Percentiles rank a stretch among this genome's conserved stretches.
phyloP scores from a whole-genome alignment of 2,113 vertebrate species.

The Engystomops pustulosus region DNA sequence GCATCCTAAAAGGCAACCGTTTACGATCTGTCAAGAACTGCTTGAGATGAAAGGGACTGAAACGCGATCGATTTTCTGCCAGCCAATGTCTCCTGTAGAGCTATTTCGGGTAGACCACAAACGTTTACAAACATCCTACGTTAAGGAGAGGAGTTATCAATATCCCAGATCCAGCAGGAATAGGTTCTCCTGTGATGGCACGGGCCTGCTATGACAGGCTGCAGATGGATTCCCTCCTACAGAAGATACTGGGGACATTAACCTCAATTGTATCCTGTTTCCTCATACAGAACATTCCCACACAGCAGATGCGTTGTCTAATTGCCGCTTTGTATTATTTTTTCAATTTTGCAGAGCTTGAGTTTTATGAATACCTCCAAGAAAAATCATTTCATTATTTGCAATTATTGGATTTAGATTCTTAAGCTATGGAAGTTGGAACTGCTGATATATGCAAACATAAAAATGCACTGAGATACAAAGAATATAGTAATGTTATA shows the following conservation, averaged over 20 bases:
- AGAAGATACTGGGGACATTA: slow-evolving; percentile 41
- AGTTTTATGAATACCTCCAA: slow-evolving; percentile 43
- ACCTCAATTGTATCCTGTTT: slow-evolving; percentile 49
- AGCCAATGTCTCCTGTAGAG: not conserved
- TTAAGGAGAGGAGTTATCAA: slow-evolving; percentile 22
- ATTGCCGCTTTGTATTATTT: slow-evolving; percentile 26
- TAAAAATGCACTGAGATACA: not conserved
- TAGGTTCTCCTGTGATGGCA: slow-evolving; percentile 22
- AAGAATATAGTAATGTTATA: not conserved
- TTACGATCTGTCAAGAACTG: not conserved
- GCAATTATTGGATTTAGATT: not conserved
- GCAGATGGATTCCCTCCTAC: slow-evolving; percentile 48
- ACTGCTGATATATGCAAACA: not conserved
- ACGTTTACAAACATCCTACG: slow-evolving; percentile 26
- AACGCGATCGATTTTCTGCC: not conserved
- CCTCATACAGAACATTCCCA: slow-evolving; percentile 48
- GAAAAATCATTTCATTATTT: not conserved
- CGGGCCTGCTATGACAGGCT: slow-evolving; percentile 45
- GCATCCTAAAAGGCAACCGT: not conserved
- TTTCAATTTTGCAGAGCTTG: slow-evolving; percentile 2
- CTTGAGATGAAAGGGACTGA: not conserved
- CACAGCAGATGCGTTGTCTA: slow-evolving; percentile 51
- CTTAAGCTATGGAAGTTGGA: not conserved
- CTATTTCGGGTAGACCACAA: slow-evolving; percentile 33
- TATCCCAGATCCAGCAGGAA: slow-evolving; percentile 20